Base-by-base conservation (phyloP, 2,797 vertebrate species). In the Delichon dasypus region DNA sequence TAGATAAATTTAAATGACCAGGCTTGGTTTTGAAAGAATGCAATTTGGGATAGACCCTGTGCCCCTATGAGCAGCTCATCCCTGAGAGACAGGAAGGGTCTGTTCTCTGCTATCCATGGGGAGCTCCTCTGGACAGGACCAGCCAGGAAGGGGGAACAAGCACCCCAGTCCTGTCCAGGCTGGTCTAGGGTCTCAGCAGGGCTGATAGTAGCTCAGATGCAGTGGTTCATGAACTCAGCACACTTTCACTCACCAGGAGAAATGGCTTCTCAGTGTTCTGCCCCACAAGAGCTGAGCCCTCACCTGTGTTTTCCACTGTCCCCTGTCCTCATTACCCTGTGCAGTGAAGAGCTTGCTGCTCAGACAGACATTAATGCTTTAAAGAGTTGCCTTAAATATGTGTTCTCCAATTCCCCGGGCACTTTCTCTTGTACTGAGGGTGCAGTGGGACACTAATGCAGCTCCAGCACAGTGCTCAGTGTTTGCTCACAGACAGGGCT, bases 1-100 rank as follows among this genome's bases (percentile, higher is more conserved):
- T 84, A 92, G 70, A 90, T 75, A 93, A 91, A 92, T 89, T 93
- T 67, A 64, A 94, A 95, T 48, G 83, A 74, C 36, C 73, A 66
- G 64, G 55, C 25, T 91, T 94, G 3, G 2, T 97, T 90, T 32
- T 30, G 8, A n/a, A 72, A 75, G 60, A 66, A 26, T 16, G 5
- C 11, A 60, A 29, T 62, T 86, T 84, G 75, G 71, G 61, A 58
- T 5, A 48, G 50, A 68, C 17, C 16, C 71, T 20, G 27, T 57
- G 29, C 9, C 34, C 40, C 48, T 26, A 3, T 2, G 7, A 62
- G 36, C 2, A 11, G 60, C 48, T 91, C 23, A 90, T 10, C 13
- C 45, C 16, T 0, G 0, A 81, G 40, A 72, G 40, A 53, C 1
- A 4, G 44, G 50, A 71, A 78, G 50, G 75, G 53, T 54, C 34